phyloP scores from a whole-genome alignment of 2,113 vertebrate genomes.

The Syngnathus typhle region DNA sequence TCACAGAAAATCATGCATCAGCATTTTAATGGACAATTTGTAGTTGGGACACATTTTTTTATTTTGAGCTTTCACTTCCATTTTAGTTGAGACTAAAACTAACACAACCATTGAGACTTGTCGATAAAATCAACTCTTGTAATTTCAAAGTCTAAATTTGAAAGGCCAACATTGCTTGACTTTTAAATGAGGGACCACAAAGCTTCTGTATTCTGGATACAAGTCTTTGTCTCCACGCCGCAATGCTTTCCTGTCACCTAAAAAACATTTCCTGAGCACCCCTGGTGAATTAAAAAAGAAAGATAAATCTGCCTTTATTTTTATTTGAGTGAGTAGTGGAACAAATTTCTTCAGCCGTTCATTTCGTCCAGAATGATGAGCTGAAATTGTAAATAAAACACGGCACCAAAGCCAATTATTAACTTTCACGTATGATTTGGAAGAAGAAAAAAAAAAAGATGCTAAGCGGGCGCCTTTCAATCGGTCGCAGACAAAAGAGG shows the following conservation, averaged over 20 bases:
- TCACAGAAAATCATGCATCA: neutral
- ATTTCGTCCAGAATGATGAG: slow-evolving; percentile 7
- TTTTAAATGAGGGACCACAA: slow-evolving; percentile 8
- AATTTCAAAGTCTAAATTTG: neutral
- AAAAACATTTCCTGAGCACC: slow-evolving; percentile 13
- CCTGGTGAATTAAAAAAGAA: slow-evolving; percentile 31
- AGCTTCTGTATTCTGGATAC: neutral
- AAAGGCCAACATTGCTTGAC: neutral
- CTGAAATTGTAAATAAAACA: slow-evolving; percentile 40
- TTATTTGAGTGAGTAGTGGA: slow-evolving; percentile 4
- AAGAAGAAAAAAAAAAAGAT: slow-evolving; percentile 28
- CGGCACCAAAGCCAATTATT: slow-evolving; percentile 47
- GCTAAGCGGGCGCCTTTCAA: slow-evolving; percentile 32
- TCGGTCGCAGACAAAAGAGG: slow-evolving; percentile 46
- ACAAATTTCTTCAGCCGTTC: slow-evolving; percentile 15
- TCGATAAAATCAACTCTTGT: neutral
- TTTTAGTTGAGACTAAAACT: neutral
- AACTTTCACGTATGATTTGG: slow-evolving; percentile 41
- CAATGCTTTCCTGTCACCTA: neutral
- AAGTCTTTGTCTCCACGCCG: neutral
- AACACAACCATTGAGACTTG: neutral
- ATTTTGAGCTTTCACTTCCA: neutral
- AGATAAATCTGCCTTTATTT: slow-evolving; percentile 11
- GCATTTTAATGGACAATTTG: neutral
- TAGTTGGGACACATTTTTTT: neutral